Base-by-base conservation (phyloP, 2,888 invertebrate species). In the Falcaria lacertinaria region DNA sequence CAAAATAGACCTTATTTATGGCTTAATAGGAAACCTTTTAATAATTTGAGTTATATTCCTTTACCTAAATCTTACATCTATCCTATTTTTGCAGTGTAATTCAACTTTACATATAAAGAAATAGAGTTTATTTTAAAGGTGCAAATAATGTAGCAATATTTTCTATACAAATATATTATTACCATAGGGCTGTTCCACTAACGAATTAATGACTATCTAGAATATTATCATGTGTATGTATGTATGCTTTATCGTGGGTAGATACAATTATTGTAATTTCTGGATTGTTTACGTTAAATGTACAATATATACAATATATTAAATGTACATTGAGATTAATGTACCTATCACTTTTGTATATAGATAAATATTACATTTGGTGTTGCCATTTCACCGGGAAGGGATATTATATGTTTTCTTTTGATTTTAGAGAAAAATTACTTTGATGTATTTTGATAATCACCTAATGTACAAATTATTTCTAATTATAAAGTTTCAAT, bases 101-200 rank as follows among this genome's bases (percentile, higher is more conserved):
- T 22, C 16, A 14, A 14, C 25, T 57, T 54, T 51, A 44, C 47
- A 39, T 45, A 33, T 42, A 50, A 47, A 39, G 14, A 47, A 17
- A 50, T 52, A 51, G 50, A 56, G 52, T 57, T 57, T 58, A 59
- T 57, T 54, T 50, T 46, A 40, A 51, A 45, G 41, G 49, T 47
- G 47, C 54, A 60, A 40, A 51, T 49, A 42, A 50, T 49, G 48
- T 60, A 59, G 50, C 52, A 52, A 59, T 54, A 53, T 60, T 49
- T 51, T 50, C 61, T 55, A 51, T 45, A 44, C 46, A 48, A 51
- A 57, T 50, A 47, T 47, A 52, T 39, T 58, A 56, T 19, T n/a
- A 19, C 6, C 19, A 4, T 19, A 19, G 19, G 54, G 43, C 60
- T 62, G 62, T 60, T 62, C 62, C 62, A 62, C 62, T 60, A 50